Base-by-base conservation (phyloP, 2,888 invertebrate genomes). In the Synergus itoensis region DNA sequence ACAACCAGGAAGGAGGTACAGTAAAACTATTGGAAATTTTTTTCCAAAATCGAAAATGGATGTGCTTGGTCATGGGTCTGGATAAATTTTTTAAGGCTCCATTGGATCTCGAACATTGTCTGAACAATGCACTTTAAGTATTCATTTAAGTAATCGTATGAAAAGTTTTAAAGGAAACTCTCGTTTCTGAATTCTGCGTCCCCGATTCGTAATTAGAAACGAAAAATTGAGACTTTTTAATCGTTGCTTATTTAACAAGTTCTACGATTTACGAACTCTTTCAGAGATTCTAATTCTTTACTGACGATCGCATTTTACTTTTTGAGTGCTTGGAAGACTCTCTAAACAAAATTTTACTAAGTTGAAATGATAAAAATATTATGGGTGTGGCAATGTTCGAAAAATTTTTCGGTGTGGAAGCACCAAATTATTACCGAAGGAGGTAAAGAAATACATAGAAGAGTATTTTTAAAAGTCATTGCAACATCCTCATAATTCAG, bases 61-160 rank as follows among this genome's bases (percentile, higher is more conserved):
- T 73, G 73, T 73, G 53, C 73, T 73, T 73, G 73, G 73, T 73
- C 73, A 53, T 73, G 73, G n/a, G n/a, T 73, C 73, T 73, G 53
- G 73, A 53, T 45, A 36, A 4, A 36, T 73, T 73, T 48, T 73
- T 73, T 73, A 73, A 73, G 73, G 73, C 73, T 73, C 36, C 73
- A n/a, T 73, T 73, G 73, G 53, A 53, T 73, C 53, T 40, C 28
- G 73, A 21, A 73, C 73, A 73, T 73, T 73, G 36, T 73, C 73
- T 73, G 36, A 73, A 53, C 53, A 73, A 73, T 36, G 73, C 36
- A 48, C n/a, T 36, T 73, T n/a, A 73, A 73, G 65, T 43, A 21
- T 67, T 65, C 41, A 16, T 43, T 60, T 9, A n/a, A n/a, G n/a
- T 53, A 53, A 53, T 53, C 8, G n/a, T 16, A 40, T 53, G 40